A percentile compares a stretch with the other conserved stretches of the same genome.
phyloP scores from a whole-genome alignment of 2,113 vertebrate genomes.

The Pogonocichla stellata region DNA sequence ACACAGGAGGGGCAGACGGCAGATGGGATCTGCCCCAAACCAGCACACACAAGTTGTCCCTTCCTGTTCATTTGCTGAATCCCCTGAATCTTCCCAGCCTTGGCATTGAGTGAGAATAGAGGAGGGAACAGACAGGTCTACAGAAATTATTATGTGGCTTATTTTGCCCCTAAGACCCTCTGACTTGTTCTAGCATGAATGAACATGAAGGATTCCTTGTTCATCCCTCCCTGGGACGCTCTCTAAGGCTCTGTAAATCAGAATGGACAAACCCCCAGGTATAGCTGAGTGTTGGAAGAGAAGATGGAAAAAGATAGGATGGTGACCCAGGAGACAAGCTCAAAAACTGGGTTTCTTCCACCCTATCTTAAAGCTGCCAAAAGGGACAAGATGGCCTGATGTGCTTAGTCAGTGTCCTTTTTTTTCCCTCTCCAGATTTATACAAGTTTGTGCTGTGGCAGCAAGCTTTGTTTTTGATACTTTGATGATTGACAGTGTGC shows the following conservation, averaged over 20 bases:
- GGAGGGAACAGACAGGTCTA: background rate
- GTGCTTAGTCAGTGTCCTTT: background rate
- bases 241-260: background rate
- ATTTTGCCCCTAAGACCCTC: background rate
- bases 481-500: conserved; percentile 34
- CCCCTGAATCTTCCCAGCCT: background rate
- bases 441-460: conserved; percentile 37
- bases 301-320: background rate
- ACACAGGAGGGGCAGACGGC: background rate
- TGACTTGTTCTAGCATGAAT: background rate
- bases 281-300: background rate
- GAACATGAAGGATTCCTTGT: background rate
- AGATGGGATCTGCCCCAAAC: background rate
- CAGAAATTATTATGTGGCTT: background rate
- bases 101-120: background rate
- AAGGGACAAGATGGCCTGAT: background rate
- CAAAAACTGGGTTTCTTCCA: background rate
- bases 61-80: background rate
- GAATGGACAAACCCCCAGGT: background rate
- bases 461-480: conserved; percentile 59
- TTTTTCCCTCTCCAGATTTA: background rate
- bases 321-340: background rate
- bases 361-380: background rate
- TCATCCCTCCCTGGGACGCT: background rate
- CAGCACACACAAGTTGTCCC: background rate